These are phyloP conservation scores for Zygothrica quintamaculata DNA, from an alignment of 2,888 invertebrate genomes.

Conservation along the genomic window DNA sequence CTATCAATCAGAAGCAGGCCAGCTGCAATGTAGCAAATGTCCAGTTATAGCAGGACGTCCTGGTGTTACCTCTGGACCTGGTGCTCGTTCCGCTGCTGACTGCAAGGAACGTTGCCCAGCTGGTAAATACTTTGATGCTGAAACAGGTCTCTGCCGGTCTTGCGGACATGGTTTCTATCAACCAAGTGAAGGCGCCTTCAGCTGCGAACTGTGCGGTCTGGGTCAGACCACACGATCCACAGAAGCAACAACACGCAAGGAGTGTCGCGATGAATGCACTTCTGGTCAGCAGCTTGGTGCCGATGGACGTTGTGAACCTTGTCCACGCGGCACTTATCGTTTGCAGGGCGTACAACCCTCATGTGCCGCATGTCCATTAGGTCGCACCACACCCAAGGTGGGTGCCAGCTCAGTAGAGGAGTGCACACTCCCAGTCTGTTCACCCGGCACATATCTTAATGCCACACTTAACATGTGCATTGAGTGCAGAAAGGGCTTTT, in stretches of 20 bases:
- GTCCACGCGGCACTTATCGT: conserved; percentile 94
- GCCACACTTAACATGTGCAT: conserved; percentile 93
- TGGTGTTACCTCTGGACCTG: conserved; percentile 94
- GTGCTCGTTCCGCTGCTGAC: conserved; percentile 94
- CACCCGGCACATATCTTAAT: conserved; percentile 93
- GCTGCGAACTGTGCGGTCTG: conserved; percentile 93
- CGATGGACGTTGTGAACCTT: conserved; percentile 96
- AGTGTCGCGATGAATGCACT: conserved; percentile 94
- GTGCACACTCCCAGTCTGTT: conserved; percentile 95
- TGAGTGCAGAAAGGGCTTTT: conserved; percentile 94
- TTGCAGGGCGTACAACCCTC: conserved; percentile 94
- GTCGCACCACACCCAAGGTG: conserved; percentile 94
- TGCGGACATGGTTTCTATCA: conserved; percentile 98
- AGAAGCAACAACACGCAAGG: conserved; percentile 94
- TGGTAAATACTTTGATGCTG: conserved; percentile 96
- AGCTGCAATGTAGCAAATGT: conserved; percentile 94
- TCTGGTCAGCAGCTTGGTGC: conserved; percentile 92
- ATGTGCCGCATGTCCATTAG: conserved; percentile 94
- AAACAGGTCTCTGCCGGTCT: conserved; percentile 93
- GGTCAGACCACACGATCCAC: conserved; percentile 96
- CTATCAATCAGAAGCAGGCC: conserved; percentile 97
- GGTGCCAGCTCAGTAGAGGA: conserved; percentile 94
- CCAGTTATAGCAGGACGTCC: conserved; percentile 95
- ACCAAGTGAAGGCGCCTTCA: conserved; percentile 94
- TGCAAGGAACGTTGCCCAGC: conserved; percentile 97